These are phyloP conservation scores for Spermophilus dauricus DNA, from an alignment of 2,113 vertebrate genomes.

Conservation along the genomic window DNA sequence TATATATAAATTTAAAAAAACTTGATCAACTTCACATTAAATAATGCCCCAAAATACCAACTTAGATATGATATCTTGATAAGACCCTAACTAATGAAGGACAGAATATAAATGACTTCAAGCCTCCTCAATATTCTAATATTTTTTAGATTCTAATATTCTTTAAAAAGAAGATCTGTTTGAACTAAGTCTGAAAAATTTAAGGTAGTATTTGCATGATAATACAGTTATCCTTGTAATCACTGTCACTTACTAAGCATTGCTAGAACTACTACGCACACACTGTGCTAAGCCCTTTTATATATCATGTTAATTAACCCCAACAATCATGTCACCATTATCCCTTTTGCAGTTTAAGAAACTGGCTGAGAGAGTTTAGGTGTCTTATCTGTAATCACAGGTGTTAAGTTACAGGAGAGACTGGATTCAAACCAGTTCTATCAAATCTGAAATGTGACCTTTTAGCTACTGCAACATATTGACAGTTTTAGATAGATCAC, in stretches of 20 bases:
- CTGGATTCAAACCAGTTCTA: conserved; percentile 23
- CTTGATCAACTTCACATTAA: not conserved
- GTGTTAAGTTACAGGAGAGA: not conserved
- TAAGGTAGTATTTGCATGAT: not conserved
- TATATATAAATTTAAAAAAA: not conserved
- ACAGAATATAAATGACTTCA: not conserved
- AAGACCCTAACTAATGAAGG: not conserved
- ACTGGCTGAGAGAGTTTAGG: not conserved
- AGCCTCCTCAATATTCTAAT: not conserved
- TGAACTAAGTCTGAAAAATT: not conserved
- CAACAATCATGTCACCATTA: not conserved
- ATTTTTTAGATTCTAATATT: not conserved
- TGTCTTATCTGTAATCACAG: not conserved
- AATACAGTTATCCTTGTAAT: not conserved
- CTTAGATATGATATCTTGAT: not conserved
- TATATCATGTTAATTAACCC: not conserved
- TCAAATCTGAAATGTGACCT: not conserved
- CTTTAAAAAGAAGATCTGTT: not conserved
- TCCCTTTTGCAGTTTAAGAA: not conserved
- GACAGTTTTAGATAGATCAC: not conserved
- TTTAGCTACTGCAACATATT: not conserved
- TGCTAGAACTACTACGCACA: not conserved
- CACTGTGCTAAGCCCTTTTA: not conserved
- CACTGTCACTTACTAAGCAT: not conserved
- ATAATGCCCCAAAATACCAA: conserved; percentile 1